Conservation (phyloP, 2,797 vertebrate genomes). For the Gambusia yucatana region DNA sequence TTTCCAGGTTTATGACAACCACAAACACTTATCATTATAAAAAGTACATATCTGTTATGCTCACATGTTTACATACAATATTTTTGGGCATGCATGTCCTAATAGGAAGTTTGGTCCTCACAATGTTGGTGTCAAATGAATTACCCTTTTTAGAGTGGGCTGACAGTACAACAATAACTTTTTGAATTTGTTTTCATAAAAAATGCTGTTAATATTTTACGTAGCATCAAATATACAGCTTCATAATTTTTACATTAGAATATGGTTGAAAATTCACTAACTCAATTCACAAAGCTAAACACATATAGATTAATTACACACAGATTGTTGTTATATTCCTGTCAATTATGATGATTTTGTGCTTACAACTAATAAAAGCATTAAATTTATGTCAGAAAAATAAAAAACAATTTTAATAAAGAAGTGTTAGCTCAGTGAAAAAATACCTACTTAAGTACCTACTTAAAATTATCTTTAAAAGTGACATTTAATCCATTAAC, state of each 20-base stretch:
- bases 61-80: not conserved
- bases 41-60: not conserved
- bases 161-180: not conserved
- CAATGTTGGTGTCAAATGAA: not conserved
- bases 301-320: not conserved
- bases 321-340: not conserved
- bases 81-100: not conserved
- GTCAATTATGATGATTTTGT: not conserved
- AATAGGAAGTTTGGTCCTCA: not conserved
- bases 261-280: not conserved
- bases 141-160: not conserved
- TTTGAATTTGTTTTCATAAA: not conserved
- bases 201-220: not conserved
- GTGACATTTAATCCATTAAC: not conserved
- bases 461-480: not conserved
- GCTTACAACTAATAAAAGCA: not conserved
- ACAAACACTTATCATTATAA: not conserved
- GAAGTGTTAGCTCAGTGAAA: not conserved
- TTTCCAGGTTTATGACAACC: not conserved
- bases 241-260: not conserved
- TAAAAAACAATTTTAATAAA: not conserved
- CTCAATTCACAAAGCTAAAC: not conserved
- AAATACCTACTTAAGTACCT: not conserved
- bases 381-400: not conserved
- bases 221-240: not conserved